Percentiles rank a stretch among this genome's conserved stretches.
These are phyloP conservation scores for Myotis yumanensis DNA, from an alignment of 2,113 vertebrate species.

Conservation along the genomic window DNA sequence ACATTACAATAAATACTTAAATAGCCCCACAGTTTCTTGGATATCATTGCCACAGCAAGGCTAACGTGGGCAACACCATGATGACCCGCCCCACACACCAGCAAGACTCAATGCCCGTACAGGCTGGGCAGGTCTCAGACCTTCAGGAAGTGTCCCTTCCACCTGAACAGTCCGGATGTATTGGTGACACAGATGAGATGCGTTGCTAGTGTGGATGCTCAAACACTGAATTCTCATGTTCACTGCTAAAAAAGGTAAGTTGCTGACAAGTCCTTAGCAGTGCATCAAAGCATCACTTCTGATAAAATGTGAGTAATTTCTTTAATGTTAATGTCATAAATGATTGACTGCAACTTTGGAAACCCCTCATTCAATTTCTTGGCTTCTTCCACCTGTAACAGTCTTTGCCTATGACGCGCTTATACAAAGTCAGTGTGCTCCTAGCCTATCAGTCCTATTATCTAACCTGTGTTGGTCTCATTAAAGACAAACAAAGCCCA, in stretches of 20 bases:
- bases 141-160: neutral
- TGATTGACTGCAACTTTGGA: neutral
- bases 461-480: neutral
- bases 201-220: neutral
- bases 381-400: neutral
- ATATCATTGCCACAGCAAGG: neutral
- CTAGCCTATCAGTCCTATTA: neutral
- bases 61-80: neutral
- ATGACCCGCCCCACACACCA: neutral
- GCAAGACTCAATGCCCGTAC: neutral
- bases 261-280: neutral
- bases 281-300: neutral
- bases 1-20: neutral
- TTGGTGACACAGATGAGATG: neutral
- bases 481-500: neutral
- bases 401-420: neutral
- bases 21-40: neutral
- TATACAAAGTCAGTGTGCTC: no score
- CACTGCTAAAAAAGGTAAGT: neutral
- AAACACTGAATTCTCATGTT: neutral
- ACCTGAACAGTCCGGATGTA: neutral
- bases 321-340: neutral
- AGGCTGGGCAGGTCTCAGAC: neutral
- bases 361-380: neutral
- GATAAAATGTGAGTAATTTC: neutral